Evolutionary conservation across 2,888 invertebrate species (phyloP).

Genomic region (Tachina lurida): DNA sequence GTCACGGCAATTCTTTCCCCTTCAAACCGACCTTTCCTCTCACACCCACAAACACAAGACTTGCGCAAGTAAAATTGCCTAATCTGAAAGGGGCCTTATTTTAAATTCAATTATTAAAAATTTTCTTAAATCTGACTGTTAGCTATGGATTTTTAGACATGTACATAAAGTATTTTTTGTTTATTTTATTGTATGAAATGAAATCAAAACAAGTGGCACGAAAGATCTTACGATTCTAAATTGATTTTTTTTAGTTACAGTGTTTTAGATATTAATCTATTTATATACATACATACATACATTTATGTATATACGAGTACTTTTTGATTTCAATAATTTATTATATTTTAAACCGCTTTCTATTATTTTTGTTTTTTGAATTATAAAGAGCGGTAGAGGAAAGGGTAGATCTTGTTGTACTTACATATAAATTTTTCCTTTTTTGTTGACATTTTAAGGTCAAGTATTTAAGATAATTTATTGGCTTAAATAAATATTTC

Average conservation of each 20-base stretch:
- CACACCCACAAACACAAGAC: too few relatives aligned
- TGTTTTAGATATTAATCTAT: too few relatives aligned
- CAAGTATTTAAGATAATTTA: constrained; percentile 47
- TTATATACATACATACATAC: neutral
- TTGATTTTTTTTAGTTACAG: neutral
- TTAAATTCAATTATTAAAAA: neutral
- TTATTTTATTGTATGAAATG: constrained; percentile 32
- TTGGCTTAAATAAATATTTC: constrained; percentile 19
- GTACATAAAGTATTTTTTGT: constrained; percentile 11
- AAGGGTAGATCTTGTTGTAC: neutral
- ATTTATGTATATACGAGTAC: too few relatives aligned
- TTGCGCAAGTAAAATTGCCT: too few relatives aligned
- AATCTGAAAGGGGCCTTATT: too few relatives aligned
- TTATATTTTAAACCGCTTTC: neutral
- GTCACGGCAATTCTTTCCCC: too few relatives aligned
- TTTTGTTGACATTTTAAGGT: constrained; percentile 52
- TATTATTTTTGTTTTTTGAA: neutral
- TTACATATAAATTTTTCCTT: neutral
- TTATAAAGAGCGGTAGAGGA: too few relatives aligned
- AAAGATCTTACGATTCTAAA: neutral
- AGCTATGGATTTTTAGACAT: constrained; percentile 2
- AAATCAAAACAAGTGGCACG: constrained; percentile 1
- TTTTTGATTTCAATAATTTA: constrained; percentile 7
- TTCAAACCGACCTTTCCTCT: too few relatives aligned
- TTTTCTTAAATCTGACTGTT: neutral